These are phyloP conservation scores for Notospermus geniculatus DNA, from an alignment of 1,140 invertebrate genomes.

Conservation along the genomic window DNA sequence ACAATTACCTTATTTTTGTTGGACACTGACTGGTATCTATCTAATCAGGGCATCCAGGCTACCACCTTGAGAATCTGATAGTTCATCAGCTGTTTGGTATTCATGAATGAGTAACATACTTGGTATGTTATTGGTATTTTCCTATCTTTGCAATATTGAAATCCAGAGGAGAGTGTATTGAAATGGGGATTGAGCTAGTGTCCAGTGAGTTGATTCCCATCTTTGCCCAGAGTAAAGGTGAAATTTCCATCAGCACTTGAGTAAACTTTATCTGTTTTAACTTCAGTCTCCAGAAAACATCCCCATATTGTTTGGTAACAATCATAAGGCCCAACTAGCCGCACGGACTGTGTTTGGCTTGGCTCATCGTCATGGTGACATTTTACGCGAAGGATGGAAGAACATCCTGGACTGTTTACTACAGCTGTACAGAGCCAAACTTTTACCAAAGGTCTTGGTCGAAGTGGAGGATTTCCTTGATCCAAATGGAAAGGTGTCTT, in stretches of 20 bases:
- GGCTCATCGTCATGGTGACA: constrained; percentile 87
- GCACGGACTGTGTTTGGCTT: constrained; percentile 79
- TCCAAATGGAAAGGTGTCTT: constrained; percentile 74
- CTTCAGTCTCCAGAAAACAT: constrained; percentile 54
- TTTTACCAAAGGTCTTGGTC: constrained; percentile 74
- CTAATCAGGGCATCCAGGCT: too few relatives aligned
- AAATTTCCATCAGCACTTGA: background rate
- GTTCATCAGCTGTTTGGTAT: too few relatives aligned
- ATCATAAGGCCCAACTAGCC: constrained; percentile 78
- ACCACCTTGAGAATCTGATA: too few relatives aligned
- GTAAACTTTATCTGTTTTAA: background rate
- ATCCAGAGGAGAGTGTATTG: background rate
- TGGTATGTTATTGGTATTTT: too few relatives aligned
- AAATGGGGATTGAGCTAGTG: too few relatives aligned
- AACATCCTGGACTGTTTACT: constrained; percentile 88
- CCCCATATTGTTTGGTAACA: constrained; percentile 73
- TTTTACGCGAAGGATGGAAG: constrained; percentile 90
- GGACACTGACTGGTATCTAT: too few relatives aligned
- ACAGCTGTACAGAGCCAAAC: constrained; percentile 78
- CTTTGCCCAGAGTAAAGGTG: background rate
- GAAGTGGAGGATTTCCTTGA: constrained; percentile 92
- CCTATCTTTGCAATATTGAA: too few relatives aligned
- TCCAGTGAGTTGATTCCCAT: too few relatives aligned
- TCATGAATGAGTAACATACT: too few relatives aligned
- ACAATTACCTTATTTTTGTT: too few relatives aligned